Evolutionary conservation across 2,797 vertebrate species (phyloP).

Genomic region (Chelmon rostratus): DNA sequence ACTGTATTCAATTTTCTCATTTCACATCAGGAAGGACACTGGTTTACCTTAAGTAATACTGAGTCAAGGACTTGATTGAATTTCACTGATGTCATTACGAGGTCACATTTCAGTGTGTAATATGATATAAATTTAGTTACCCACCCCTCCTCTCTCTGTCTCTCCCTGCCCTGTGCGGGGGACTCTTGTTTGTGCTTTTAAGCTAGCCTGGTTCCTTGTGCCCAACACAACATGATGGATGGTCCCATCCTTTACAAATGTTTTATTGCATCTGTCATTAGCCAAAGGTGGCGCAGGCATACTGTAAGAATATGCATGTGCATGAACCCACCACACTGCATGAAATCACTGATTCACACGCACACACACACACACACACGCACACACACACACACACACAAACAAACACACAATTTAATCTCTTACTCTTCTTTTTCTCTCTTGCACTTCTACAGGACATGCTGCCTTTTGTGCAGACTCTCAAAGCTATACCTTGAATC

Average conservation of each 20-base stretch:
- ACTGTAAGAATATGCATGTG: constrained; percentile 61
- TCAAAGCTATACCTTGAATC: constrained; percentile 9
- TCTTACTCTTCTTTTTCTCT: constrained; percentile 3
- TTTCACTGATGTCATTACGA: constrained; percentile 87
- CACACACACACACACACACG: neutral
- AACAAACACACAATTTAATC: constrained; percentile 22
- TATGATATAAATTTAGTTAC: constrained; percentile 88
- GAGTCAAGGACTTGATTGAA: constrained; percentile 87
- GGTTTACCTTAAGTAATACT: constrained; percentile 88
- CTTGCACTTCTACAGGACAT: constrained; percentile 15
- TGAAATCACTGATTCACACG: constrained; percentile 34
- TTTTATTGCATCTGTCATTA: constrained; percentile 81
- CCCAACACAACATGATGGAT: constrained; percentile 80
- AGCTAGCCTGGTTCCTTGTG: constrained; percentile 68
- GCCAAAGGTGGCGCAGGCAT: constrained; percentile 72
- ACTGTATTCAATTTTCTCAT: constrained; percentile 82
- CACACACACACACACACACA: constrained; percentile 33
- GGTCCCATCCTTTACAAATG: constrained; percentile 77
- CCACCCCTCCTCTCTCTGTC: constrained; percentile 49
- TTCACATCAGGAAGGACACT: constrained; percentile 86
- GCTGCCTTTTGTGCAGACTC: constrained; percentile 23
- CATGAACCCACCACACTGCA: constrained; percentile 37
- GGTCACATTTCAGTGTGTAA: constrained; percentile 90
- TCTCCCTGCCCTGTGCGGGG: constrained; percentile 52
- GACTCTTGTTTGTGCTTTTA: constrained; percentile 82